Percentiles rank a stretch among this genome's conserved stretches.
These are phyloP conservation scores for Callipepla squamata DNA, from an alignment of 2,113 vertebrate species.

Conservation along the genomic window DNA sequence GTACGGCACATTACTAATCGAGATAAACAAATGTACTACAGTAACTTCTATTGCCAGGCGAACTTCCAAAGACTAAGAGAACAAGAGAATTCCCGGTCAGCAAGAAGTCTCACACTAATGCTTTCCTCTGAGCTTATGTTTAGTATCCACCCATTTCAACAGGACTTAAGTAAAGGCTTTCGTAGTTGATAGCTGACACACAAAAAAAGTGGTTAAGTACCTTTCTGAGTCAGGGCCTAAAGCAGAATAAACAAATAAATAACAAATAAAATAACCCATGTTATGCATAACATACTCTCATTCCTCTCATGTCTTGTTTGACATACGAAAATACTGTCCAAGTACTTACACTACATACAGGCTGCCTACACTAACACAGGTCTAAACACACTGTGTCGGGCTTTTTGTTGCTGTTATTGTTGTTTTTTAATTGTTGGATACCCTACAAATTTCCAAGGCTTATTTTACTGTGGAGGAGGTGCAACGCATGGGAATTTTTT, in stretches of 20 bases:
- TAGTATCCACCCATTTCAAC: background rate
- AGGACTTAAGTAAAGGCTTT: constrained; percentile 8
- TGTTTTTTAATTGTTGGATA: background rate
- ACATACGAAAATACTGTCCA: background rate
- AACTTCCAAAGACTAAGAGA: background rate
- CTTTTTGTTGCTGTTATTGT: no score
- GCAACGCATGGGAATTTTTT: constrained; percentile 33
- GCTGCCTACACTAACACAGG: background rate
- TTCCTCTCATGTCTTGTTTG: background rate
- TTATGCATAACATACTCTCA: background rate
- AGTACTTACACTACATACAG: background rate
- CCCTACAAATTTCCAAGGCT: constrained; percentile 39
- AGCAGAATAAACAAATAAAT: background rate
- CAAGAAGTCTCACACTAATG: background rate
- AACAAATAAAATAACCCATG: background rate
- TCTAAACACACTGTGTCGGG: background rate
- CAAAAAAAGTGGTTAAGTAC: background rate
- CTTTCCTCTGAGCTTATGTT: background rate
- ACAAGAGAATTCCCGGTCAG: background rate
- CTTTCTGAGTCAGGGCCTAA: constrained; percentile 17
- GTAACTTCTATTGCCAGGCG: background rate
- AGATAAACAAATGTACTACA: constrained; percentile 27
- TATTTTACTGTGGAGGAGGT: constrained; percentile 41
- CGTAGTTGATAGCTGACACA: background rate
- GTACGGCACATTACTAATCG: constrained; percentile 30